Evolutionary conservation across 2,797 vertebrate species (phyloP).

Genomic region (Semotilus atromaculatus): DNA sequence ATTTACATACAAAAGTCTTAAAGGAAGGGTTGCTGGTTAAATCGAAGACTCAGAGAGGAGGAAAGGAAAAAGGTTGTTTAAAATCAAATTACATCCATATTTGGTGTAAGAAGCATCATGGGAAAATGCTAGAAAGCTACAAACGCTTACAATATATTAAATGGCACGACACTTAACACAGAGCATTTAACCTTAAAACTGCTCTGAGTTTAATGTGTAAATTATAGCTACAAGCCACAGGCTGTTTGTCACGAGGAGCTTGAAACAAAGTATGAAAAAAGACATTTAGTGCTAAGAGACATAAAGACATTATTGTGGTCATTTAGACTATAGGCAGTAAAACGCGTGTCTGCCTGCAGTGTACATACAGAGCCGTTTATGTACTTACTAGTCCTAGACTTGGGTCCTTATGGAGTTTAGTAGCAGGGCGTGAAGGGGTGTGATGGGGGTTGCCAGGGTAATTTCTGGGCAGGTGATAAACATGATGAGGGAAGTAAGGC

Average conservation of each 20-base stretch:
- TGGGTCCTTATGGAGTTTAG: constrained; percentile 94
- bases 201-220: neutral
- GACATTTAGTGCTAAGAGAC: neutral
- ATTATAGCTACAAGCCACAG: neutral
- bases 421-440: constrained; percentile 86
- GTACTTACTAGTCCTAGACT: constrained; percentile 83
- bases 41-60: neutral
- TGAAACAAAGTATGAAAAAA: neutral
- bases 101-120: neutral
- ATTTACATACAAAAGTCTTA: neutral
- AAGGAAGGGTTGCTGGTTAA: neutral
- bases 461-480: constrained; percentile 94
- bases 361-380: constrained; percentile 16
- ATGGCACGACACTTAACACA: neutral
- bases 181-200: neutral
- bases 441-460: constrained; percentile 87
- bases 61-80: neutral
- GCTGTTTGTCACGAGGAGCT: constrained; percentile 18
- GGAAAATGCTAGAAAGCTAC: neutral
- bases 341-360: neutral
- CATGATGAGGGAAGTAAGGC: constrained; percentile 99
- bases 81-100: neutral
- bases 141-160: neutral
- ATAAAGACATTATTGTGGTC: constrained; percentile 17
- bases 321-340: neutral